phyloP scores from a whole-genome alignment of 2,113 vertebrate species.

The Clarias macrocephalus region DNA sequence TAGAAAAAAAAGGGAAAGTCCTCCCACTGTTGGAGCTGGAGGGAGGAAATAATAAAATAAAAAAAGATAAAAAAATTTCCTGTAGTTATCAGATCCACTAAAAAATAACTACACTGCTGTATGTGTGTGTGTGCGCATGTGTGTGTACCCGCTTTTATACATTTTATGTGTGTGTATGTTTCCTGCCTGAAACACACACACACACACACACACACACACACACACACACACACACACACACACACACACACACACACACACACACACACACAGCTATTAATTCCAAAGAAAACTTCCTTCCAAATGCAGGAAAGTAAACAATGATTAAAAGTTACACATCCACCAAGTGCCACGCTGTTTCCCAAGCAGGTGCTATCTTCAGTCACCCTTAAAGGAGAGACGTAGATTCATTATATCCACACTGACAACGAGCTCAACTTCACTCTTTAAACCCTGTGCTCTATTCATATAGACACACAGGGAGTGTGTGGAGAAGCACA shows the following conservation, averaged over 20 bases:
- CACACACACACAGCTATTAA: neutral
- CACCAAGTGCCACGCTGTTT: constrained; percentile 5
- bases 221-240: neutral
- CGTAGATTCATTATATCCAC: constrained; percentile 33
- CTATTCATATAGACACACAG: neutral
- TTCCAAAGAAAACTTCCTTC: constrained; percentile 10
- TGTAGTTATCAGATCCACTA: constrained; percentile 25
- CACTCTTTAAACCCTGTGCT: constrained; percentile 5
- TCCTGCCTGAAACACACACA: neutral
- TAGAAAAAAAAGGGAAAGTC: neutral
- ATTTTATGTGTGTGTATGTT: neutral
- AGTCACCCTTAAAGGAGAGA: constrained; percentile 20
- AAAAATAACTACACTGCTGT: neutral
- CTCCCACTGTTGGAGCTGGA: neutral
- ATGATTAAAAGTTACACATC: constrained; percentile 33
- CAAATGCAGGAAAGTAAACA: constrained; percentile 4
- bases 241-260: neutral
- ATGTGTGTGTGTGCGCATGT: constrained; percentile 8
- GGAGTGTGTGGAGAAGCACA: neutral
- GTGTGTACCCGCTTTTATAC: neutral
- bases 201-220: neutral
- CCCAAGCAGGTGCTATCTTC: neutral
- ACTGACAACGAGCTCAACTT: constrained; percentile 13
- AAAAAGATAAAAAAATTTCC: neutral
- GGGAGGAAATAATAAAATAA: neutral